Evolutionary conservation across 1,140 invertebrate species (phyloP).

Genomic region (Drosophila kurseongensis): DNA sequence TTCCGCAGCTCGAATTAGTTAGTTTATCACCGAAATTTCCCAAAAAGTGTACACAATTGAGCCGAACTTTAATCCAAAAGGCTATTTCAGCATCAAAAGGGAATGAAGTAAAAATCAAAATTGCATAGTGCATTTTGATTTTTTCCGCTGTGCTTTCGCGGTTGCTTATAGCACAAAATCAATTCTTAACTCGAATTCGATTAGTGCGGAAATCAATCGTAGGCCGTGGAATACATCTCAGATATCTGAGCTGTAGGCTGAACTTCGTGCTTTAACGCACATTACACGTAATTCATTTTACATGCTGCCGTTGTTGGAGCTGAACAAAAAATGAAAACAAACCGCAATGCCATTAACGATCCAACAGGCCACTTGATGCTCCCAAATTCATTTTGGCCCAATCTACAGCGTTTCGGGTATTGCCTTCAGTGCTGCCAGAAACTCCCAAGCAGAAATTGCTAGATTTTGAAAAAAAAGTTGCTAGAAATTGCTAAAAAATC

Average conservation of each 20-base stretch:
- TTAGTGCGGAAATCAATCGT: constrained; percentile 63
- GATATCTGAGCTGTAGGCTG: constrained; percentile 10
- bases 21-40: too few relatives aligned
- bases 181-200: constrained; percentile 57
- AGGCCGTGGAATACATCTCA: constrained; percentile 19
- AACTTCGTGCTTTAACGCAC: constrained; percentile 54
- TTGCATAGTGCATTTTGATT: too few relatives aligned
- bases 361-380: constrained; percentile 32
- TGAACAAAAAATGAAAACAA: neutral
- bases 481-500: too few relatives aligned
- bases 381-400: constrained; percentile 48
- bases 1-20: neutral
- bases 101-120: too few relatives aligned
- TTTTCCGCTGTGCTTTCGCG: constrained; percentile 7
- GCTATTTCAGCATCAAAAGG: too few relatives aligned
- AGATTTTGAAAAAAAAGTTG: too few relatives aligned
- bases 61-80: too few relatives aligned
- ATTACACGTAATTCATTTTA: constrained; percentile 79
- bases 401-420: constrained; percentile 60
- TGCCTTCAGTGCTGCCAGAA: too few relatives aligned
- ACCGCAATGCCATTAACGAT: constrained; percentile 61
- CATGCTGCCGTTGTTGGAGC: constrained; percentile 43
- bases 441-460: too few relatives aligned
- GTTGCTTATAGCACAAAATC: constrained; percentile 30
- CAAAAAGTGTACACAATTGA: too few relatives aligned